Evolutionary conservation across 2,113 vertebrate species (phyloP), one percentile per base, ranked within the genome.

Genomic region (Apistogramma diplotaenia): DNA sequence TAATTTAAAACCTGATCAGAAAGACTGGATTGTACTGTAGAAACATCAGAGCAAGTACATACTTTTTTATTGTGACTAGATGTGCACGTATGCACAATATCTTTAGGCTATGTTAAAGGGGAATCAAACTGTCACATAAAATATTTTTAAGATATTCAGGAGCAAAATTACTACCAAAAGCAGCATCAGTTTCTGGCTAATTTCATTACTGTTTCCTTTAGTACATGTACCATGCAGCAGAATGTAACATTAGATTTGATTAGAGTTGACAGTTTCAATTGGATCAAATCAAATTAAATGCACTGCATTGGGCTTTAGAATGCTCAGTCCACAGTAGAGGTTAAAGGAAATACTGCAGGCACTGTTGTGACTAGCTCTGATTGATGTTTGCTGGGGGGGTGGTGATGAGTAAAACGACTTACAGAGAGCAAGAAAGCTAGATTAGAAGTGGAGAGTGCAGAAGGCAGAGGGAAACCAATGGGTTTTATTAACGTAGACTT

Each of bases 271-370:
- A 76, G 73, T 87, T 91, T 88, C 78, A 89, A 84, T 89, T 89
- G 85, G 81, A 91, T 90, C 73, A 86, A 89, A 92, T 90, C 79
- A 79, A 84, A 92, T 84, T 70, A 83, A 91, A 91, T 81, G 78
- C 46, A 65, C 58, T 46, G 72, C 51, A 4, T 77, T 82, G 79
- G 78, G 86, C 85, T 90, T 85, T 15, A 67, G 78, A 35, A 83
- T 71, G 87, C 84, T 85, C 89, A 78, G 86, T 91, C 87, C 88
- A 88, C 81, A 81, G 81, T 5, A 25, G 40, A 87, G 79, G 76
- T 82, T 86, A 84, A 90, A 70, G 75, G 72, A 87, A 88, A 84
- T 78, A 74, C 86, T 87, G 72, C 87, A 57, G 77, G 89, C 81
- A 19, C 82, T 53, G 74, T 8, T 81, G 71, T 89, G 88, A 81